phyloP scores from a whole-genome alignment of 1,140 invertebrate genomes.

The Asbolus verrucosus region DNA sequence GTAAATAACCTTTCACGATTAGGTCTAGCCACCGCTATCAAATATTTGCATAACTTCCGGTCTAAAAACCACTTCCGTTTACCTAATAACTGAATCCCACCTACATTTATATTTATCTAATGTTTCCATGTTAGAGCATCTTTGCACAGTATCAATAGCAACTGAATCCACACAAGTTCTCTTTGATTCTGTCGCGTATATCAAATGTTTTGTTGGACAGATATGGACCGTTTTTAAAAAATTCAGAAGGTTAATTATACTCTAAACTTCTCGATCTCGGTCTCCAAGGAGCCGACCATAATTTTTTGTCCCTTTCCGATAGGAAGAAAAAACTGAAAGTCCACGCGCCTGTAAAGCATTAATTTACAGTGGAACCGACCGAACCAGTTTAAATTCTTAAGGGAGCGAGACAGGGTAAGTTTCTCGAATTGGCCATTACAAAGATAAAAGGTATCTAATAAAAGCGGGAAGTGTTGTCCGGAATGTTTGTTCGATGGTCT shows the following conservation, averaged over 20 bases:
- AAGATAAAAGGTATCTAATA: conserved; percentile 45
- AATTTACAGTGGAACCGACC: conserved; percentile 34
- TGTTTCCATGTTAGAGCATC: too few species aligned
- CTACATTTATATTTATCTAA: neutral
- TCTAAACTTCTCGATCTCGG: too few species aligned
- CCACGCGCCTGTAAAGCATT: conserved; percentile 23
- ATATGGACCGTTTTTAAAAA: too few species aligned
- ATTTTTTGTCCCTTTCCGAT: conserved; percentile 1
- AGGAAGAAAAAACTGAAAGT: too few species aligned
- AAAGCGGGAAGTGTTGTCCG: conserved; percentile 37
- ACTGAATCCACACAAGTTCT: too few species aligned
- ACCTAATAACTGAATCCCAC: conserved; percentile 24
- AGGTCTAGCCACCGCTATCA: neutral
- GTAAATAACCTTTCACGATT: conserved; percentile 12
- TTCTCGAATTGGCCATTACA: conserved; percentile 42
- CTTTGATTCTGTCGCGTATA: too few species aligned
- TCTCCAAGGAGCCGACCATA: too few species aligned
- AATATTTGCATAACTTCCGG: conserved; percentile 28
- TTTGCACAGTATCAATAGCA: too few species aligned
- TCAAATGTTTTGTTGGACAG: too few species aligned
- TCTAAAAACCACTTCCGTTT: conserved; percentile 21
- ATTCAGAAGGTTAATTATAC: too few species aligned
- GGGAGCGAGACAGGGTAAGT: conserved; percentile 4
- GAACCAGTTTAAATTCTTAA: conserved; percentile 4
- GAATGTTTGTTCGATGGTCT: conserved; percentile 45